Conservation (phyloP, 2,888 invertebrate species). For the Caenorhabditis angaria region DNA sequence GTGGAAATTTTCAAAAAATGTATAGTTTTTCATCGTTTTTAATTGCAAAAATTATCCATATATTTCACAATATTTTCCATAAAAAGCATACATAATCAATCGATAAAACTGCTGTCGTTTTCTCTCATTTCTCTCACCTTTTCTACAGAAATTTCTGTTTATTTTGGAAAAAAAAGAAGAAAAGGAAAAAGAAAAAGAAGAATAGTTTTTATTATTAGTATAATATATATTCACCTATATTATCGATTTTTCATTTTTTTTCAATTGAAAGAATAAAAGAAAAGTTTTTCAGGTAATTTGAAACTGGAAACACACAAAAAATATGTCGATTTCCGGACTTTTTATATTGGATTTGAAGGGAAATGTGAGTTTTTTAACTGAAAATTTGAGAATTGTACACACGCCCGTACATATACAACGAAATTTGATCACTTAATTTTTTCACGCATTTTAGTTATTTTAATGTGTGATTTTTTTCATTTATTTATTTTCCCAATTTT, state of each 20-base stretch:
- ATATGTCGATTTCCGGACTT: conserved; percentile 10
- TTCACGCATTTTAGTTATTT: no score
- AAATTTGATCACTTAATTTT: no score
- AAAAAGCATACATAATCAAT: conserved; percentile 6
- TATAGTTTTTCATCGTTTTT: neutral
- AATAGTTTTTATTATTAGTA: no score
- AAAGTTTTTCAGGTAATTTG: neutral
- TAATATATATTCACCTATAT: neutral
- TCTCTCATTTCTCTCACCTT: neutral
- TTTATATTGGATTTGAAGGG: conserved; percentile 82
- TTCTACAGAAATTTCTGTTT: conserved; percentile 7
- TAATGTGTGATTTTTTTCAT: no score
- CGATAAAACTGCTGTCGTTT: conserved; percentile 7
- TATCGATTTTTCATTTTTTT: neutral
- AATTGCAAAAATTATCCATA: neutral
- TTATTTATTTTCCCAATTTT: no score
- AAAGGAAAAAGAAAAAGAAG: no score
- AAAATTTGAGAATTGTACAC: conserved; percentile 3
- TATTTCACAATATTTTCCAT: neutral
- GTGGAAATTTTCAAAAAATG: no score
- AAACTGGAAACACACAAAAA: neutral
- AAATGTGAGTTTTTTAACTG: conserved; percentile 78
- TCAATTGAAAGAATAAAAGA: neutral
- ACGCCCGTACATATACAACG: no score
- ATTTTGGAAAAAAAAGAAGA: no score